These are phyloP conservation scores for Drosophila pegasa DNA, from an alignment of 2,888 invertebrate species.

Conservation along the genomic window DNA sequence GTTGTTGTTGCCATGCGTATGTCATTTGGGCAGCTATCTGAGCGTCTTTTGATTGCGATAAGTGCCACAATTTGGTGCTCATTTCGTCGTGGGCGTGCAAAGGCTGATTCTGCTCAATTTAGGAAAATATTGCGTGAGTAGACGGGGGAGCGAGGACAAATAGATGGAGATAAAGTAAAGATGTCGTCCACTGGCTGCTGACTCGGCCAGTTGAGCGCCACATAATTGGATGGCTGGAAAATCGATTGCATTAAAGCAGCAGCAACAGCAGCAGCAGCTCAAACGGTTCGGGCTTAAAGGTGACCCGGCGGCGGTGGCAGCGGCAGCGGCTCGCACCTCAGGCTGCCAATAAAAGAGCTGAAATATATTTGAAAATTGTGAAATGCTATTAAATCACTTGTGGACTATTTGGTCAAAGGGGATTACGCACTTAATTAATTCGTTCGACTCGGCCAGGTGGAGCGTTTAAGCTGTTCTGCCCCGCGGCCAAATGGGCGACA, in stretches of 20 bases:
- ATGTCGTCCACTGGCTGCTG: constrained; percentile 32
- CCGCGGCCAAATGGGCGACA: neutral
- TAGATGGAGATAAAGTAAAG: constrained; percentile 16
- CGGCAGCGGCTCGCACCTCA: constrained; percentile 12
- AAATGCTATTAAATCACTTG: neutral
- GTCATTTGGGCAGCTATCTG: constrained; percentile 15
- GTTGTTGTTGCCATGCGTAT: neutral
- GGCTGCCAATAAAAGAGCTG: neutral
- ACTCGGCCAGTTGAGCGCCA: constrained; percentile 16
- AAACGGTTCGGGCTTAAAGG: neutral
- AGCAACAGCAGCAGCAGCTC: no score
- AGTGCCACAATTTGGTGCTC: constrained; percentile 43
- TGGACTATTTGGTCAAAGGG: neutral
- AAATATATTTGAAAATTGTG: constrained; percentile 1
- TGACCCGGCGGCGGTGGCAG: neutral
- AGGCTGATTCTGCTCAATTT: constrained; percentile 44
- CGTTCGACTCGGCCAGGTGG: constrained; percentile 33
- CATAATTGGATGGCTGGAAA: constrained; percentile 8
- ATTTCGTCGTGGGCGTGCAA: constrained; percentile 23
- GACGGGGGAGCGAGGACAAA: neutral
- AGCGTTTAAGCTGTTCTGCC: constrained; percentile 35
- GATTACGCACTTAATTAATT: constrained; percentile 46
- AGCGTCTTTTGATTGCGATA: constrained; percentile 42
- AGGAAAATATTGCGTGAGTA: constrained; percentile 10
- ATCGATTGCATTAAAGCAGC: constrained; percentile 25